A percentile compares a stretch with the other conserved stretches of the same genome.
phyloP scores from a whole-genome alignment of 2,888 invertebrate species.

The Drosophila setosimentum region DNA sequence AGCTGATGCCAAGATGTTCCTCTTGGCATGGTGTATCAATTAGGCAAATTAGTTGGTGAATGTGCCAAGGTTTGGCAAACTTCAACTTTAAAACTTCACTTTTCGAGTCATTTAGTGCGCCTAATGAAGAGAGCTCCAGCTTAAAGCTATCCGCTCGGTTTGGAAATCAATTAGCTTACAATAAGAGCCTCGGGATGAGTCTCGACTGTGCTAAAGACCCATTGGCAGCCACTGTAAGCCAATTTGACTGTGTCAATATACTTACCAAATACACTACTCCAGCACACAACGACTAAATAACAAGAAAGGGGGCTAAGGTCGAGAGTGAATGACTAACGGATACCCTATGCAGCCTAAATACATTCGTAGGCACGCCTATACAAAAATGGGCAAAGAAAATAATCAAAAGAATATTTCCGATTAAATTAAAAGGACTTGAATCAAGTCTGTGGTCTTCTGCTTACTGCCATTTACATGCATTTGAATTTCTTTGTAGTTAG shows the following conservation, averaged over 20 bases:
- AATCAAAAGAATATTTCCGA: not conserved
- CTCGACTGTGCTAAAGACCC: constrained; percentile 36
- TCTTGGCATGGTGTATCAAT: constrained; percentile 71
- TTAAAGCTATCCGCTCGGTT: constrained; percentile 49
- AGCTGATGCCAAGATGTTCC: constrained; percentile 50
- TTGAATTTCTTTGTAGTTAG: not conserved
- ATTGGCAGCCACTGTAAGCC: constrained; percentile 56
- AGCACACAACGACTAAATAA: constrained; percentile 45
- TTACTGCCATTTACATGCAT: not conserved
- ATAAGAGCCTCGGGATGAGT: not conserved
- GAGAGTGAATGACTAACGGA: not conserved
- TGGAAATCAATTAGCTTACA: constrained; percentile 64
- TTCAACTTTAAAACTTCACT: constrained; percentile 14
- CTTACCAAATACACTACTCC: constrained; percentile 19
- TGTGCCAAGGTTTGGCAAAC: constrained; percentile 40
- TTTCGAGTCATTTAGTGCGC: constrained; percentile 42
- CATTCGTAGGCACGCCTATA: not conserved
- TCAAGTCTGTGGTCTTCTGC: not conserved
- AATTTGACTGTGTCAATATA: constrained; percentile 76
- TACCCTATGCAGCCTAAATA: not conserved
- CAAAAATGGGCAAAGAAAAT: not conserved
- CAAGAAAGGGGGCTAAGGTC: constrained; percentile 19
- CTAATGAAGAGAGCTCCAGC: constrained; percentile 39
- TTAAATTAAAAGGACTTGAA: not conserved
- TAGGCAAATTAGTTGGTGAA: constrained; percentile 73